These are phyloP conservation scores for Fringilla coelebs DNA, from an alignment of 2,797 vertebrate genomes.

Conservation along the genomic window DNA sequence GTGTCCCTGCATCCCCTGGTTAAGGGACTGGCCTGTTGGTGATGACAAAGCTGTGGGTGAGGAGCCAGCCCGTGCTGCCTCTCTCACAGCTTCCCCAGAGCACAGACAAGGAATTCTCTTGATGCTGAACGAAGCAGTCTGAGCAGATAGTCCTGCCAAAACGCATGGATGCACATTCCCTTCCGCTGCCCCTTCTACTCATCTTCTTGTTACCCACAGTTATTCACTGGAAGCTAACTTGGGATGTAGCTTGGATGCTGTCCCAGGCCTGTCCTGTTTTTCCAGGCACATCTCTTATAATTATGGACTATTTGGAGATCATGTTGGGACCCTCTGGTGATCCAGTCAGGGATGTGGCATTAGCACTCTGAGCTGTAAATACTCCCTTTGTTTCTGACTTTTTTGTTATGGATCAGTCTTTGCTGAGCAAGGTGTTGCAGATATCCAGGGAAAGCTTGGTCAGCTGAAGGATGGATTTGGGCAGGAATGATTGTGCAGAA, in stretches of 20 bases:
- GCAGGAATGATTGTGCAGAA: background rate
- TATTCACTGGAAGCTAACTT: background rate
- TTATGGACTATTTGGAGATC: background rate
- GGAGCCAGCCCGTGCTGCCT: background rate
- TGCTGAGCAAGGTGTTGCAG: background rate
- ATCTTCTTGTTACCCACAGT: background rate
- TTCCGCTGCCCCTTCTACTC: background rate
- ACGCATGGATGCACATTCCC: background rate
- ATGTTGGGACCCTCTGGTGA: background rate
- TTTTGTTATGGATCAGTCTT: background rate
- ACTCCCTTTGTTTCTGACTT: background rate
- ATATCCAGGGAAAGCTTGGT: background rate
- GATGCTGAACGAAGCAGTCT: background rate
- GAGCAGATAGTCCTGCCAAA: background rate
- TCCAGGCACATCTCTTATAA: background rate
- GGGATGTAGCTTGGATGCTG: background rate
- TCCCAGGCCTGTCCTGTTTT: background rate
- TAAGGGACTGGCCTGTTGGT: background rate
- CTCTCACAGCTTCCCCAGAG: background rate
- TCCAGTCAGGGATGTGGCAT: background rate
- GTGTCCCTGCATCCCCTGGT: background rate
- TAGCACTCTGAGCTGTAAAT: background rate
- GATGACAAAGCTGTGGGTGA: background rate
- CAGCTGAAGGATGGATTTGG: background rate
- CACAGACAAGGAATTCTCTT: background rate